phyloP scores from a whole-genome alignment of 2,797 vertebrate species.

The Phaenicophaeus curvirostris region DNA sequence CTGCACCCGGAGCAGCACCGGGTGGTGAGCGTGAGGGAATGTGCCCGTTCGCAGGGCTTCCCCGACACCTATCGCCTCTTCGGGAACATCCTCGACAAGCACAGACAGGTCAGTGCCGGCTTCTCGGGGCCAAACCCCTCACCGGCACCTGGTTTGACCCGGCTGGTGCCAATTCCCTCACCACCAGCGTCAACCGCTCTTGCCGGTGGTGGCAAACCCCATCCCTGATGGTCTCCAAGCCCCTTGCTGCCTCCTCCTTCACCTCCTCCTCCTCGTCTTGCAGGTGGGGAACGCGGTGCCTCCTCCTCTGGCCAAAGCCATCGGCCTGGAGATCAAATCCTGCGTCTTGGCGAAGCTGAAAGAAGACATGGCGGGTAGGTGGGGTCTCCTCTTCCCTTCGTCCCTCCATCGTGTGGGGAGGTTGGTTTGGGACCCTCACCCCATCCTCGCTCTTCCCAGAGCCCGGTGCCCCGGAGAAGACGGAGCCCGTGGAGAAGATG shows the following conservation, averaged over 20 bases:
- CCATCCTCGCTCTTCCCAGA: conserved; percentile 62
- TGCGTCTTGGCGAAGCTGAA: conserved; percentile 83
- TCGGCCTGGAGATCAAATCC: conserved; percentile 89
- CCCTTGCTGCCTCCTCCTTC: no score
- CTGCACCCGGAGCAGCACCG: conserved; percentile 95
- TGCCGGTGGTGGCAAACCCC: no score
- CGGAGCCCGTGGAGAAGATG: conserved; percentile 82
- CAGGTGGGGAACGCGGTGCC: conserved; percentile 97
- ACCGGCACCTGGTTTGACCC: no score
- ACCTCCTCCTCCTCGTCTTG: not conserved
- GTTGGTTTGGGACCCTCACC: no score
- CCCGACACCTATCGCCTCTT: conserved; percentile 95
- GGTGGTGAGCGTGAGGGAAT: conserved; percentile 95
- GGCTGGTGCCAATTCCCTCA: no score
- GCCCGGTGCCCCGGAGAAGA: conserved; percentile 67
- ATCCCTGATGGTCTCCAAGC: no score
- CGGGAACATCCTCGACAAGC: conserved; percentile 94
- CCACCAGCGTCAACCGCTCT: no score
- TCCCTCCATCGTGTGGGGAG: no score
- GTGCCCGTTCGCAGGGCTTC: conserved; percentile 94
- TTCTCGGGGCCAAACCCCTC: no score
- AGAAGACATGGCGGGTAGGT: conserved; percentile 83
- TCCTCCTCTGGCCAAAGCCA: conserved; percentile 92
- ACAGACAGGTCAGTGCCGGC: conserved; percentile 85
- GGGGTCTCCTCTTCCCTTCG: no score